These are phyloP conservation scores for Perognathus longimembris DNA, from an alignment of 2,113 vertebrate species.

Conservation along the genomic window DNA sequence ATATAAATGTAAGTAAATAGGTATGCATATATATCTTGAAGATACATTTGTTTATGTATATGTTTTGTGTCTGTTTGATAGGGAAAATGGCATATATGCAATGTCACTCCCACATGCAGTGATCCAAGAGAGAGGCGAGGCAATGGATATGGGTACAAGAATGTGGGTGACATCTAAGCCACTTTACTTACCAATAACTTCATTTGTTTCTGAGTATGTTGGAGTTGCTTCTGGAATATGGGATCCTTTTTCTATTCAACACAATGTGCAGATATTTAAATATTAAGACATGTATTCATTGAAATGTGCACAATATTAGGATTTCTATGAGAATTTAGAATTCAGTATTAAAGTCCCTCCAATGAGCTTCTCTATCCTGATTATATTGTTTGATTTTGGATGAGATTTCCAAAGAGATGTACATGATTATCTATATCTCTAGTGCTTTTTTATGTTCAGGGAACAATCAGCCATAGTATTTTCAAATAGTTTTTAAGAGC, in stretches of 20 bases:
- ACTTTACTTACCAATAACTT: conserved; percentile 71
- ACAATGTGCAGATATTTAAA: conserved; percentile 34
- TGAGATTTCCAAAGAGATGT: neutral
- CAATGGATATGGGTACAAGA: neutral
- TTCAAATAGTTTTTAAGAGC: neutral
- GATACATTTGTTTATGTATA: neutral
- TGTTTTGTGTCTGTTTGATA: neutral
- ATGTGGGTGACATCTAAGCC: neutral
- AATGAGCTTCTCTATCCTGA: neutral
- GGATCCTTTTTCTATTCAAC: conserved; percentile 76
- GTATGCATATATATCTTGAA: fast-evolving
- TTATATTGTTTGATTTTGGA: neutral
- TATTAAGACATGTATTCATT: neutral
- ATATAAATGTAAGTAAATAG: neutral
- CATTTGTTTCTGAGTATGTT: conserved; percentile 73
- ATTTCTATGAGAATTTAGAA: neutral
- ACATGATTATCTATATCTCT: conserved; percentile 36
- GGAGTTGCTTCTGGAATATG: conserved; percentile 80
- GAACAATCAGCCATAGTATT: neutral
- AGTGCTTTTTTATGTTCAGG: neutral
- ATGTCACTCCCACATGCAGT: neutral
- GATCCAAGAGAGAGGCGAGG: neutral
- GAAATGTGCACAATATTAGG: neutral
- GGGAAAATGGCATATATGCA: neutral
- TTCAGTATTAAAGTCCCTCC: neutral